Percentiles rank a stretch among this genome's conserved stretches.
phyloP scores from a whole-genome alignment of 1,140 invertebrate genomes.

The Pygmarrhopalites habei region DNA sequence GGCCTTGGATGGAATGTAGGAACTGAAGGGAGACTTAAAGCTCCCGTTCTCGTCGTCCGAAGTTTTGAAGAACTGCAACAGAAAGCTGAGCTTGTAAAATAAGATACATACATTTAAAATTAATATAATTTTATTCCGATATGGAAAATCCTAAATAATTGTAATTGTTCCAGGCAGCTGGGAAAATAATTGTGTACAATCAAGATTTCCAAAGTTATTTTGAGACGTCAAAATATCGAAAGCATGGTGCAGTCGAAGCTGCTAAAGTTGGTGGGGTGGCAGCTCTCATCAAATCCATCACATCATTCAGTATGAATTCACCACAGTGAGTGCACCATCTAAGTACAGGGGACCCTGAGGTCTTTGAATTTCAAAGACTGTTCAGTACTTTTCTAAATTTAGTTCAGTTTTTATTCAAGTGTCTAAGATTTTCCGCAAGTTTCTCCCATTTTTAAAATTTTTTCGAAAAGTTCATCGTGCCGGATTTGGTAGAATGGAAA shows the following conservation, averaged over 20 bases:
- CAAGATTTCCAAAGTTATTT: constrained; percentile 57
- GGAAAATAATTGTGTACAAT: constrained; percentile 71
- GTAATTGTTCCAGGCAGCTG: constrained; percentile 45
- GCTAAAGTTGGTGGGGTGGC: constrained; percentile 64
- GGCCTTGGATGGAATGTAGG: no score
- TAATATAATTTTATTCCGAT: background rate
- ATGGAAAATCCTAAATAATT: background rate
- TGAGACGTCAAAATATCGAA: constrained; percentile 54
- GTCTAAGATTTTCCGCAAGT: no score
- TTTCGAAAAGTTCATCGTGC: no score
- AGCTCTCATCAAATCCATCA: constrained; percentile 61
- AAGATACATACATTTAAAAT: background rate
- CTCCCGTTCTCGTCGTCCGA: constrained; percentile 45
- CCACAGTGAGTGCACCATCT: constrained; percentile 41
- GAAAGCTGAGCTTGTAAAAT: constrained; percentile 36
- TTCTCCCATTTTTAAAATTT: no score
- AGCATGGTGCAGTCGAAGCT: constrained; percentile 54
- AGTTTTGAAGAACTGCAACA: constrained; percentile 46
- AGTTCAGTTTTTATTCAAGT: no score
- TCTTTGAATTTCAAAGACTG: background rate
- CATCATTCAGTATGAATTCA: constrained; percentile 63
- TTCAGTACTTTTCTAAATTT: no score
- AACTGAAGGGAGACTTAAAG: no score
- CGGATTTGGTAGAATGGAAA: no score
- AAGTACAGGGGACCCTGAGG: background rate